Percentiles rank a stretch among this genome's conserved stretches.
Conservation (phyloP, 2,888 invertebrate species). For the Cremastinae sp. region DNA sequence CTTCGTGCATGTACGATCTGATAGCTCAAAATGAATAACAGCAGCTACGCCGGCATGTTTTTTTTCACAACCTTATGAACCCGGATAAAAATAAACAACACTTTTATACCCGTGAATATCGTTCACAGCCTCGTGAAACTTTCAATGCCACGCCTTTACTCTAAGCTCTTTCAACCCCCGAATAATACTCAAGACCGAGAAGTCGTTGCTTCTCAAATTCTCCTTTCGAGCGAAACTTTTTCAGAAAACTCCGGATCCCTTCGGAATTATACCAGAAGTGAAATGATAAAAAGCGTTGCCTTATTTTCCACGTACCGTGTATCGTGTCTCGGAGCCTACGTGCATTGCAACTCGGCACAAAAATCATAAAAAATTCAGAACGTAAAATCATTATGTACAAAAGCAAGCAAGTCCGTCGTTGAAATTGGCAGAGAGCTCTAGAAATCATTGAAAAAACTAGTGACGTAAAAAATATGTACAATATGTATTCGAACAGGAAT, state of each 20-base stretch:
- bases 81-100: too few relatives aligned
- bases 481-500: too few relatives aligned
- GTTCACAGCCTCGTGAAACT: too few relatives aligned
- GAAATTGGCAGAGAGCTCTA: conserved; percentile 2
- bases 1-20: conserved; percentile 45
- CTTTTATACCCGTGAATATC: too few relatives aligned
- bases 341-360: conserved; percentile 17
- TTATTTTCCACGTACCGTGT: conserved; percentile 39
- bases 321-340: conserved; percentile 1
- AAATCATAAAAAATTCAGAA: conserved; percentile 52
- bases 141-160: too few relatives aligned
- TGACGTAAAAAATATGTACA: conserved; percentile 28
- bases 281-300: conserved; percentile 22
- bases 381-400: conserved; percentile 19
- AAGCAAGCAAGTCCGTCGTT: conserved; percentile 36
- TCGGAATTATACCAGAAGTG: conserved; percentile 9
- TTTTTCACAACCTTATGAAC: neutral
- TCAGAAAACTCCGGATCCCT: conserved; percentile 13
- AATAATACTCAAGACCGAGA: too few relatives aligned
- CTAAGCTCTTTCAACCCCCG: too few relatives aligned
- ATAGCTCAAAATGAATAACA: conserved; percentile 8
- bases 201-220: too few relatives aligned
- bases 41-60: neutral
- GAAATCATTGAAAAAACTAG: conserved; percentile 20
- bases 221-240: too few relatives aligned